Evolutionary conservation across 2,113 vertebrate species (phyloP), one percentile per base, ranked within the genome.

Genomic region (Amphilophus citrinellus): DNA sequence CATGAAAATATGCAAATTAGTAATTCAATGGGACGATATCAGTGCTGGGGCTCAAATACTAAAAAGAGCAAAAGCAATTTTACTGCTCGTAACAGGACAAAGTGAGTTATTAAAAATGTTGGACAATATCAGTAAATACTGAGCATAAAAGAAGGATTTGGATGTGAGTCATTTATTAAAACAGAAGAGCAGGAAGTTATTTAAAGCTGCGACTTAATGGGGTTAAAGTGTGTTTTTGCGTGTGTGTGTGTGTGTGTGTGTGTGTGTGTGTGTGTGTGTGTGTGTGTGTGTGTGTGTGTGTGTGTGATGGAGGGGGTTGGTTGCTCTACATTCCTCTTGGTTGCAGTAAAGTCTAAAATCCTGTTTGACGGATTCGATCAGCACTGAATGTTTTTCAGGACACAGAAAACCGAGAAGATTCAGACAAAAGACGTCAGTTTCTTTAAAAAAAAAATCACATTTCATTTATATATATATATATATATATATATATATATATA

Each of bases 111-210:
- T 50, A 30, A 18, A 50, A 71, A 50, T 32, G 66, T 30, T 20
- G n/a, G 44, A 18, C 44, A 0, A 1, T 7, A 2, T 39, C 0
- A 7, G 44, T 20, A 20, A 53, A 53, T 73, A 1, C 44, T 73
- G 44, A 53, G 24, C 20, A 53, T 73, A 6, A 73, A 53, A 53
- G 30, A 53, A 53, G 2, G 1, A 32, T n/a, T 47, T 20, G 17
- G 30, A 10, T 20, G 24, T 27, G 27, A 27, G 27, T 27, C 27
- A 27, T 27, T 27, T 27, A 27, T 27, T 27, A 27, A 27, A 27
- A 27, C 27, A 73, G 17, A 71, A 44, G 27, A 73, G 47, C 27
- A 56, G 68, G 68, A 73, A 56, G 66, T 71, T 53, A 53, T 73
- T 27, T 75, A 83, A 53, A 63, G 44, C 35, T 0, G 13, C 2